Conservation (phyloP, 2,888 invertebrate species). For the Acronicta leporina region DNA sequence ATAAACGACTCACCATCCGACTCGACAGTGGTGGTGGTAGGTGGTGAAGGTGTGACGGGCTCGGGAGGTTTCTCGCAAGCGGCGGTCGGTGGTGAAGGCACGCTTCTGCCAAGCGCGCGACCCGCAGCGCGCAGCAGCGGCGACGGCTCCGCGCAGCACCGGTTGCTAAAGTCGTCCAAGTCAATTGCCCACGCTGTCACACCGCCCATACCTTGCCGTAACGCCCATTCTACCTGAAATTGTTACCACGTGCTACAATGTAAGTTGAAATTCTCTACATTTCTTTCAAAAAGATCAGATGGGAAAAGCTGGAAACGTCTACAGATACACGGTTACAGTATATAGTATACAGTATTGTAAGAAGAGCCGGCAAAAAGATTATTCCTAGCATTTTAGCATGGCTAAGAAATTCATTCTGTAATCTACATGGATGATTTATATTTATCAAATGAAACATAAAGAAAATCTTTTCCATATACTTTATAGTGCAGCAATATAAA, state of each 20-base stretch:
- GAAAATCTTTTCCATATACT: too few species aligned
- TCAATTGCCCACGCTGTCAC: slow-evolving; percentile 96
- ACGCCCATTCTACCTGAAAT: slow-evolving; percentile 92
- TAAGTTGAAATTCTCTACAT: too few species aligned
- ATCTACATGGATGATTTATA: too few species aligned
- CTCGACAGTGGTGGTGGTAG: slow-evolving; percentile 91
- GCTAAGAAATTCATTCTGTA: too few species aligned
- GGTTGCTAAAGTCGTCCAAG: slow-evolving; percentile 95
- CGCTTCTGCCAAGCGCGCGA: slow-evolving; percentile 91
- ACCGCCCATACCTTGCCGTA: slow-evolving; percentile 93
- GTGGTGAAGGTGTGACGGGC: slow-evolving; percentile 93
- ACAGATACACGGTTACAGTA: too few species aligned
- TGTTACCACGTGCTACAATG: neutral
- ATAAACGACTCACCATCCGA: slow-evolving; percentile 71
- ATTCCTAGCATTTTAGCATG: too few species aligned
- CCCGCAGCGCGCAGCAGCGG: slow-evolving; percentile 94
- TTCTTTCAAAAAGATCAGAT: too few species aligned
- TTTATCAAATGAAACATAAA: too few species aligned
- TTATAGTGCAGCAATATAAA: too few species aligned
- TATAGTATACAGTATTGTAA: too few species aligned
- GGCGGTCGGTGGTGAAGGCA: slow-evolving; percentile 84
- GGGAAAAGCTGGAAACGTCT: too few species aligned
- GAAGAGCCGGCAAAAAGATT: too few species aligned
- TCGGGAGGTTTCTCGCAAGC: slow-evolving; percentile 92
- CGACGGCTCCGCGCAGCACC: slow-evolving; percentile 94